A percentile compares a stretch with the other conserved stretches of the same genome.
These are phyloP conservation scores for Prolemur simus DNA, from an alignment of 2,113 vertebrate genomes.

Conservation along the genomic window DNA sequence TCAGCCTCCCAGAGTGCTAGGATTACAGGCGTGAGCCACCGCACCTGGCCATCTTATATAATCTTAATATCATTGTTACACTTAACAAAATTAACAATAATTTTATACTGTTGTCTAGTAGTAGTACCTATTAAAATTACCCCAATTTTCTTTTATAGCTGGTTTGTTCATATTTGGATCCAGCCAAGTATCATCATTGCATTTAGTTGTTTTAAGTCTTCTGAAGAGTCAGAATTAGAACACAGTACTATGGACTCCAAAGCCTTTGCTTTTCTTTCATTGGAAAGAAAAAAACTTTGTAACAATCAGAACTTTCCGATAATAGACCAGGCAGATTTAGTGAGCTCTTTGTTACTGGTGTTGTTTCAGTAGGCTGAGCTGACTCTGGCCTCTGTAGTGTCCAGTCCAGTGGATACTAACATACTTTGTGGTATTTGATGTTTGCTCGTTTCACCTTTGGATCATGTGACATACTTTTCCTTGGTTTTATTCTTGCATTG, in stretches of 20 bases:
- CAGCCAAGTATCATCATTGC: background rate
- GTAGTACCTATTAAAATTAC: constrained; percentile 16
- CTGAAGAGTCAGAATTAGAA: constrained; percentile 46
- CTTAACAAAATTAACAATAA: background rate
- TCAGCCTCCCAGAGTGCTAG: no score
- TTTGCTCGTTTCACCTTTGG: background rate
- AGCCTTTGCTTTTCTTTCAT: background rate
- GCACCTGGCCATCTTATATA: background rate
- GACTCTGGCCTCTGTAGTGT: background rate
- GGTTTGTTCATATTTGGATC: constrained; percentile 12
- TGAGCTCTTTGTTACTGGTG: background rate
- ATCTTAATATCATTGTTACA: constrained; percentile 7
- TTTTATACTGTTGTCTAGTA: background rate
- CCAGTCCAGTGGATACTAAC: background rate
- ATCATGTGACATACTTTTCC: constrained; percentile 16
- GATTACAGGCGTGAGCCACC: no score
- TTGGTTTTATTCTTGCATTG: constrained; percentile 32
- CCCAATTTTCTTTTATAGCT: background rate
- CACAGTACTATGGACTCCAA: background rate
- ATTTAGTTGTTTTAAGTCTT: constrained; percentile 19
- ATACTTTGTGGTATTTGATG: background rate
- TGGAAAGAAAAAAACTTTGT: background rate
- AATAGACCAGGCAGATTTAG: background rate
- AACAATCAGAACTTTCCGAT: background rate
- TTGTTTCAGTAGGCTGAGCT: background rate